Evolutionary conservation across 2,888 invertebrate species (phyloP).

Genomic region (Lydus trimaculatus): DNA sequence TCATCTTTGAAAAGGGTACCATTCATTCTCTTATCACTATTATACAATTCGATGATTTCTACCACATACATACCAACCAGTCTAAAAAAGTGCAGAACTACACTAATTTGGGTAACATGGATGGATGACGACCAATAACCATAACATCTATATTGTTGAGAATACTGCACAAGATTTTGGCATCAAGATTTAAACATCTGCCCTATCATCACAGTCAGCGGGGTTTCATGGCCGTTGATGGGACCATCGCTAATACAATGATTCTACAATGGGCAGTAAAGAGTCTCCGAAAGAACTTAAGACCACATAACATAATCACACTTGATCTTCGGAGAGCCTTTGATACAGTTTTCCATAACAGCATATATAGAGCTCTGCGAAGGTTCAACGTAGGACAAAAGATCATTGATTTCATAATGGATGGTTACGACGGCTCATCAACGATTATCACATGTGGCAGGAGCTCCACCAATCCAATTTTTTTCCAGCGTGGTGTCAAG

Average conservation of each 20-base stretch:
- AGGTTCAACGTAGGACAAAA: conserved; percentile 20
- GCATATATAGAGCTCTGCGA: conserved; percentile 22
- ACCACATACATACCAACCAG: conserved; percentile 16
- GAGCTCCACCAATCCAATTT: too few relatives aligned
- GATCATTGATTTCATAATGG: background rate
- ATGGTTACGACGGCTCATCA: too few relatives aligned
- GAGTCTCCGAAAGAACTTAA: background rate
- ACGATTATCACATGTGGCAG: too few relatives aligned
- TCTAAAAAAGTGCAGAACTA: conserved; percentile 17
- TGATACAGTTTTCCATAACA: conserved; percentile 33
- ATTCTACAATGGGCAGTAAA: conserved; percentile 20
- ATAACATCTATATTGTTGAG: conserved; percentile 27
- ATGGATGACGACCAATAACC: conserved; percentile 35
- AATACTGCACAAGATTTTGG: conserved; percentile 26
- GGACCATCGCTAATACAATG: conserved; percentile 29
- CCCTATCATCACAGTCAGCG: conserved; percentile 22
- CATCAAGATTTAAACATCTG: conserved; percentile 21
- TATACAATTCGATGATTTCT: conserved; percentile 27
- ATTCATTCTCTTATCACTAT: background rate
- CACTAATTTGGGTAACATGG: conserved; percentile 14
- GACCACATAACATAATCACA: conserved; percentile 13
- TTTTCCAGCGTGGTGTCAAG: too few relatives aligned
- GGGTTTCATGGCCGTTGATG: conserved; percentile 31
- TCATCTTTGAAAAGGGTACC: background rate
- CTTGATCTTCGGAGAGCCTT: conserved; percentile 37